Evolutionary conservation across 2,888 invertebrate genomes (phyloP), one percentile per base, ranked within the genome.

Genomic region (Carabus problematicus): DNA sequence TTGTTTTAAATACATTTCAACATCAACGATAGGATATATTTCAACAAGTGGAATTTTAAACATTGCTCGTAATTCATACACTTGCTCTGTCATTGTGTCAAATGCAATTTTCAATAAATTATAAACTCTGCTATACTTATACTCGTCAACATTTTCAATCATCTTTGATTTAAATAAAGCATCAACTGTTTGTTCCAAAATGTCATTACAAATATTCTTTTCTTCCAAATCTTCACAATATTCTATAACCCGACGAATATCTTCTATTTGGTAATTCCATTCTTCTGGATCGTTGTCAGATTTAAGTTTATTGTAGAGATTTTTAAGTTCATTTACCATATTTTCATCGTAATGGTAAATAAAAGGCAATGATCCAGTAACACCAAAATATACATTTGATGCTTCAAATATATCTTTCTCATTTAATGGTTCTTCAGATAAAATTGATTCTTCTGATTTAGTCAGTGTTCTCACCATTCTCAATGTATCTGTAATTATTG

Each of bases 321-420:
- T 19, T 70, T 74, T 73, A 41, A 75, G 59, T 67, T 73, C 63
- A 39, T 71, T 66, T 18, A 75, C 71, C 39, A 72, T 58, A 8
- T 66, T 47, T 49, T 74, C 70, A 42, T 74, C 70, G 55, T 75
- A 75, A 12, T 71, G 11, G 69, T 73, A 75, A 19, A 72, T 71
- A 3, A 72, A 63, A n/a, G 71, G 64, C 3, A 49, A 49, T 62
- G 55, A n/a, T 71, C 19, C 18, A 59, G 40, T 11, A 12, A 69
- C 45, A 8, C 68, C 63, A 60, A 72, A 72, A 42, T 73, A 67
- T 8, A 71, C 63, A 71, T 74, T 75, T 16, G 70, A 43, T 1
- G 73, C 72, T 72, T 75, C 75, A 40, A 75, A 75, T 18, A 74
- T 47, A 59, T 74, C 72, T 47, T 71, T 71, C 70, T 75, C 74